Base-by-base conservation (phyloP, 2,797 vertebrate genomes). In the Synanceia verrucosa region DNA sequence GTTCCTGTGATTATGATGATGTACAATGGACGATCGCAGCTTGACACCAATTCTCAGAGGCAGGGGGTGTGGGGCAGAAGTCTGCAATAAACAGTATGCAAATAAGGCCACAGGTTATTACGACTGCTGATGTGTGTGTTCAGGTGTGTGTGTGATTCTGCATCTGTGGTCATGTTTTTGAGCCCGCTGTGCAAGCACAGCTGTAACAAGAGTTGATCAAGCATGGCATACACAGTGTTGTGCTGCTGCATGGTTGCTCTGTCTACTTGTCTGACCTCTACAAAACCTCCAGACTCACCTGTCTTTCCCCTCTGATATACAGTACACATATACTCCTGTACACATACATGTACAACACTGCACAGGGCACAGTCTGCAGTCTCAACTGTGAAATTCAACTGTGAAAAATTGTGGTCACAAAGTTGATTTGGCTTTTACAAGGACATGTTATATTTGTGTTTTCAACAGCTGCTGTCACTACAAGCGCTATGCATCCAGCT, bases 61-160 rank as follows among this genome's bases (percentile, higher is more conserved):
- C 70, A 61, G 75, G 76, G 81, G 78, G 77, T 64, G 65, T 78
- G 7, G 9, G 55, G 69, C 53, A 41, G 60, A 85, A 80, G 81
- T 81, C 77, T 70, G 76, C 81, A 87, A 85, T 91, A 86, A 92
- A 91, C 73, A 79, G 53, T 75, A 92, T 94, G 90, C 85, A 93
- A 92, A 94, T 92, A 79, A 90, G 70, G 75, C 80, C 58, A 71
- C 75, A 80, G 84, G 88, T 91, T 92, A 89, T 90, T 90, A 70
- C 79, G 82, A 79, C 63, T 79, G 72, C 63, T 2, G 43, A 57
- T 37, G 41, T 56, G 43, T 33, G n/a, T 65, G 56, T 68, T 36
- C 31, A 31, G 52, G 48, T 65, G 18, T 41, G 18, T 41, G 5
- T 46, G 34, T n/a, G 36, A 56, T 48, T 50, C 55, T 48, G 56